Base-by-base conservation (phyloP, 2,888 invertebrate species). In the Tetranychus truncatus region DNA sequence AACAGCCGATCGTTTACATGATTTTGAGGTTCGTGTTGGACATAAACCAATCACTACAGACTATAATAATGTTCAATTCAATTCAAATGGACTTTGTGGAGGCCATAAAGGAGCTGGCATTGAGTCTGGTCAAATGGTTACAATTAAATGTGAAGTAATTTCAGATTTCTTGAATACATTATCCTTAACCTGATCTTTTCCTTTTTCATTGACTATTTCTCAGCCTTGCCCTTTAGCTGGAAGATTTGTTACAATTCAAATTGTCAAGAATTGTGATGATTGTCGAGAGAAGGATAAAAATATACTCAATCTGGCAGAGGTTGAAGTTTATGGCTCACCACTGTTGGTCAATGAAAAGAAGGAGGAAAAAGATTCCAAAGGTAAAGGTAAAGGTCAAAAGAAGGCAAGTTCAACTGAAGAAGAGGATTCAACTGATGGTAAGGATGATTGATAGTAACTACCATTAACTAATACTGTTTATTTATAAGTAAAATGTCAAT, bases 21-120 rank as follows among this genome's bases (percentile, higher is more conserved):
- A 79, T 44, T 77, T 79, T 71, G 78, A 79, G 34, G 75, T 79
- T 7, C 74, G 79, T 20, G 77, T 79, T 6, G 79, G 79, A 11
- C 74, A 78, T 46, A 73, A 74, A 21, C 75, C 76, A 45, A 74
- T 79, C 21, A 71, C 72, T 3, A 76, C 77, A 44, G 77, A 76
- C 18, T 78, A 75, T 73, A 75, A 77, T 74, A 74, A 78, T 45
- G 74, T 75, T n/a, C 65, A 76, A 1, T 78, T 79, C 69, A 24
- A 20, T 11, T 69, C 21, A 20, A 79, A 78, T 72, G 72, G 77
- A 1, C 21, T 78, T 15, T 78, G 78, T 72, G 77, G 76, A 8
- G 75, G 76, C 20, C 71, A 77, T 65, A 75, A 76, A 6, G 78
- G 78, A 0, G 77, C 76, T 20, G 78, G 77, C 20, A 76, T 79